Evolutionary conservation across 2,797 vertebrate species (phyloP), one percentile per base, ranked within the genome.

Genomic region (Mormyrops boulengeri): DNA sequence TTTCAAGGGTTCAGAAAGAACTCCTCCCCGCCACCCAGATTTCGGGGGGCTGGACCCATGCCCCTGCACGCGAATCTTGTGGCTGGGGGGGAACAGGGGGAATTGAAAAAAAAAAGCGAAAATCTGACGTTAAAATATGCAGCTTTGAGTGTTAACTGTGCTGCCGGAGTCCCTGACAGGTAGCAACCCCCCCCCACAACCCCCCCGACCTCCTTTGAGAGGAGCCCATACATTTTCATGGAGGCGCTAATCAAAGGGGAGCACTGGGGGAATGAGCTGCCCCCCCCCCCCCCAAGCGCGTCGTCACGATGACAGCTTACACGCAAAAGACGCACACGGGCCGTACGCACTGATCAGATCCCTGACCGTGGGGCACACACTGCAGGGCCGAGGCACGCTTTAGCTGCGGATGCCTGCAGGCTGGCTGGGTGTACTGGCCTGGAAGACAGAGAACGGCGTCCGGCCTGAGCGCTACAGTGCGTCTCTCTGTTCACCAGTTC

Each of bases 11-110:
- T 22, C 41, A 49, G 87, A 41, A 22, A 60, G 86, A 41, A 41
- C 19, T 60, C 86, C 57, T 62, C 49, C 26, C 49, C 9, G 0
- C 49, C 50, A 6, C 34, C 55, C 3, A 3, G n/a, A 57, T 38
- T 52, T 87, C 4, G n/a, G 34, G 87, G 87, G 38, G 14, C 38
- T 41, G 87, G 50, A 26, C 53, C 7, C 0, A 2, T 38, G 14
- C 50, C 50, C 57, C 92, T 93, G 93, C 92, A 91, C 90, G 88
- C 22, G 87, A 92, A 92, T 95, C 92, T 91, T 89, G 93, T 94
- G 95, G 95, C 92, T 38, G 2, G n/a, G 3, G 60, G 49, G 12
- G 26, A 34, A 4, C 44, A 17, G 53, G 34, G 30, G 26, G 30
- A 38, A 4, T n/a, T 87, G 0, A 4, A 9, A 34, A 44, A 26